Base-by-base conservation (phyloP, 2,888 invertebrate genomes). In the Pycnomerus fuliginosus region DNA sequence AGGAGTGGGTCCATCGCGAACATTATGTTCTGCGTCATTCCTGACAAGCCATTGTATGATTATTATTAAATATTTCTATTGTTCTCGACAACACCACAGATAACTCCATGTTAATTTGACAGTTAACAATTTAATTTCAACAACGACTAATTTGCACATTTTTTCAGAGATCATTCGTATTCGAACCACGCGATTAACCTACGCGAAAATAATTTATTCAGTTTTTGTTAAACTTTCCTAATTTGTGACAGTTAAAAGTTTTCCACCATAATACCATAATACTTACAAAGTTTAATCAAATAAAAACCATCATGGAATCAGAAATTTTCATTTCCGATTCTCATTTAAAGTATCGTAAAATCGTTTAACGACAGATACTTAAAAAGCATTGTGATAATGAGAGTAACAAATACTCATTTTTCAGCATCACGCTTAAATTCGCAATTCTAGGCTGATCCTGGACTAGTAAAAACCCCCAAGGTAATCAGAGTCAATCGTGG, bases 21-120 rank as follows among this genome's bases (percentile, higher is more conserved):
- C 29, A 44, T 43, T 48, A 43, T 48, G 48, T 46, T 49, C 47
- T 48, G 43, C 45, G 34, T 42, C 44, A 48, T 43, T 45, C 42
- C 45, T 50, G 53, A 48, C 50, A 48, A 37, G 29, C 48, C 16
- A 52, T 52, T 52, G 50, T 53, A 43, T 48, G 36, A 40, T 53
- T n/a, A n/a, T n/a, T 50, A 50, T 48, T 53, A 45, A 53, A 53
- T 50, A 44, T 50, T 44, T 50, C 50, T 43, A 50, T 53, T 53
- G 50, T 52, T 46, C 15, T 25, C 28, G 33, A 12, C 47, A 34
- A 25, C 35, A 23, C 24, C 30, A 30, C 20, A 47, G 43, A 47
- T 38, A 35, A 31, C 38, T 27, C 20, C 3, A 25, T 37, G 37
- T 37, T 37, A 10, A 35, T 37, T 37, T 29, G 37, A 37, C 25